Conservation (phyloP, 35 echinoderm and acorn worm species). For the Hemicentrotus pulcherrimus region DNA sequence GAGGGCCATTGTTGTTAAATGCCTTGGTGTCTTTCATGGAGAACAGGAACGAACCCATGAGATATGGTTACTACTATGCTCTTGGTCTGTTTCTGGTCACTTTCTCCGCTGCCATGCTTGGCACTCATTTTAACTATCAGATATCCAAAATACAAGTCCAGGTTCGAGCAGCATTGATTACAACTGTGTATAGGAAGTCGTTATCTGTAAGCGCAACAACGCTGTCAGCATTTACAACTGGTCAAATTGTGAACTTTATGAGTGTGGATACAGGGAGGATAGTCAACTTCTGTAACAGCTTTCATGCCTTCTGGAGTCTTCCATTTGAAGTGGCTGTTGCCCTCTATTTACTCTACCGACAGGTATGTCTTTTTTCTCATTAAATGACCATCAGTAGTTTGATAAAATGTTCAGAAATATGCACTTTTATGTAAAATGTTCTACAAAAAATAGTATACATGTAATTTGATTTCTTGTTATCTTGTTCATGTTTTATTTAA, state of each 20-base stretch:
- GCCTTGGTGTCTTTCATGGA: slow-evolving; percentile 92
- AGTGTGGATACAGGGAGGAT: slow-evolving; percentile 92
- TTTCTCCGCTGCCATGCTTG: slow-evolving; percentile 70
- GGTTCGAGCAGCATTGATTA: slow-evolving; percentile 80
- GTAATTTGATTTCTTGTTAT: too few species aligned
- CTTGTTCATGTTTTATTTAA: too few species aligned
- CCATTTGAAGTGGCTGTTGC: slow-evolving; percentile 87
- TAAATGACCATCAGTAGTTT: too few species aligned
- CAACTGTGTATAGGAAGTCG: slow-evolving; percentile 85
- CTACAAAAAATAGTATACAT: too few species aligned
- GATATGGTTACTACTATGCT: slow-evolving; percentile 85
- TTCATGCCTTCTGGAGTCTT: slow-evolving; percentile 98
- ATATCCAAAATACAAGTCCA: slow-evolving; percentile 79
- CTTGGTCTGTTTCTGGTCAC: slow-evolving; percentile 75
- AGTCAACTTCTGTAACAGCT: slow-evolving; percentile 91
- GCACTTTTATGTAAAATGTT: too few species aligned
- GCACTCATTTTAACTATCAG: slow-evolving; percentile 90
- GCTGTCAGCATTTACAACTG: slow-evolving; percentile 77
- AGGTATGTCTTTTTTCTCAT: slow-evolving; percentile 43
- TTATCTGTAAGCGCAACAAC: slow-evolving; percentile 74
- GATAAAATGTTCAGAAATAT: too few species aligned
- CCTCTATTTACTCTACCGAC: slow-evolving; percentile 79
- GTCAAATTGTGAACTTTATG: slow-evolving; percentile 99
- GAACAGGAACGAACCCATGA: slow-evolving; percentile 44
- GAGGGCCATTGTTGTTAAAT: slow-evolving; percentile 86